Evolutionary conservation across 1,140 invertebrate genomes (phyloP).

Genomic region (Orchestia grillus): DNA sequence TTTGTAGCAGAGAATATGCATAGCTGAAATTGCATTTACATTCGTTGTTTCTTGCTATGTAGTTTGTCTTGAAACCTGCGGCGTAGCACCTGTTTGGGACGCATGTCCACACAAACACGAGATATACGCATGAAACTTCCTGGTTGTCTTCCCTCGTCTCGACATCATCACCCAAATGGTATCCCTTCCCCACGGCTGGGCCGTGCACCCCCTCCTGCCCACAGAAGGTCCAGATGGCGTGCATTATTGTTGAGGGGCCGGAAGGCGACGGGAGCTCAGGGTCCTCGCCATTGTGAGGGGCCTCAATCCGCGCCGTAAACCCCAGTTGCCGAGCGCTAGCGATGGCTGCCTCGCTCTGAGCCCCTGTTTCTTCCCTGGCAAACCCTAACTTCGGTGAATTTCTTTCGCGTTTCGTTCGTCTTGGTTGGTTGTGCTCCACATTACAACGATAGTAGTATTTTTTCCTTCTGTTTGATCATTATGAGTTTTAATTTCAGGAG

Average conservation of each 20-base stretch:
- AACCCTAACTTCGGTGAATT: neutral
- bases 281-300: neutral
- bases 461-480: no score
- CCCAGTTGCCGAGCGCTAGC: neutral
- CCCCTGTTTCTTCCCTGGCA: neutral
- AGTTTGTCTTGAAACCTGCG: neutral
- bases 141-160: neutral
- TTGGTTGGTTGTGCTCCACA: neutral
- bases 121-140: neutral
- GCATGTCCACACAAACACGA: neutral
- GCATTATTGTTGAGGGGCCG: neutral
- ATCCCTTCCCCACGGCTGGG: no score
- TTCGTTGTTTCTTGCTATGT: neutral
- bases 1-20: neutral
- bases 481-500: no score
- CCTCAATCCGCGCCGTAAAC: neutral
- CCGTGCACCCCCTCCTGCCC: neutral
- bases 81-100: neutral
- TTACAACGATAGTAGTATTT: neutral
- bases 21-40: neutral
- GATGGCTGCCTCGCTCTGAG: neutral
- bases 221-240: neutral
- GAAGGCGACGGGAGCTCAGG: neutral
- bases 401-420: neutral
- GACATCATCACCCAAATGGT: neutral